Percentiles rank a stretch among this genome's conserved stretches.
Conservation (phyloP, 2,113 vertebrate genomes). For the Melanerpes aurifrons region DNA sequence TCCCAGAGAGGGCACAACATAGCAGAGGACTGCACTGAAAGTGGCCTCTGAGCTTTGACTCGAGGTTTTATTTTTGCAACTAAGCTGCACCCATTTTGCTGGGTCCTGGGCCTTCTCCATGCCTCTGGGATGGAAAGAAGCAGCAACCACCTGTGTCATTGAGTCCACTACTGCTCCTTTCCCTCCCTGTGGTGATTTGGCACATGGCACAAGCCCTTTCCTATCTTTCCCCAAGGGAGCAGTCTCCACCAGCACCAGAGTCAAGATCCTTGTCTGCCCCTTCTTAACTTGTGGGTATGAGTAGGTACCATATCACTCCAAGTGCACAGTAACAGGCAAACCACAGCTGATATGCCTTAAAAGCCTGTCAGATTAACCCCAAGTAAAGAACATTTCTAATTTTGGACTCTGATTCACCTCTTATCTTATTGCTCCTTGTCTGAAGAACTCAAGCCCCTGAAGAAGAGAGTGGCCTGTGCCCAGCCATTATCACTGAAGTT, state of each 20-base stretch:
- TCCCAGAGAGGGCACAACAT: fast-evolving
- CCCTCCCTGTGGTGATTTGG: neutral
- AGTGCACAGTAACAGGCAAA: neutral
- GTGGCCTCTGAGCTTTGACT: no score
- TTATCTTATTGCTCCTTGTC: neutral
- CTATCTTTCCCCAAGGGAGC: neutral
- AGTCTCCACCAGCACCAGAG: neutral
- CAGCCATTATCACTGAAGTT: neutral
- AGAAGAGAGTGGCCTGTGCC: neutral
- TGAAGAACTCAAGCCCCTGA: neutral
- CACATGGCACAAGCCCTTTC: neutral
- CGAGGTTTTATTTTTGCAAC: neutral
- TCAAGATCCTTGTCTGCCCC: neutral
- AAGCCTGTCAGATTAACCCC: neutral
- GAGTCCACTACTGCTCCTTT: neutral
- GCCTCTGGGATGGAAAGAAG: neutral
- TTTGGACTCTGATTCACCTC: neutral
- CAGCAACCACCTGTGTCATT: fast-evolving
- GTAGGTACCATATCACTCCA: neutral
- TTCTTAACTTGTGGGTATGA: neutral
- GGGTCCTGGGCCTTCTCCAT: neutral
- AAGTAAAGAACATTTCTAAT: neutral
- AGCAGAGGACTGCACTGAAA: neutral
- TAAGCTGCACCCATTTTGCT: neutral
- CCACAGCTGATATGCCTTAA: neutral